Evolutionary conservation across 2,113 vertebrate genomes (phyloP).

Genomic region (Butorides virescens): DNA sequence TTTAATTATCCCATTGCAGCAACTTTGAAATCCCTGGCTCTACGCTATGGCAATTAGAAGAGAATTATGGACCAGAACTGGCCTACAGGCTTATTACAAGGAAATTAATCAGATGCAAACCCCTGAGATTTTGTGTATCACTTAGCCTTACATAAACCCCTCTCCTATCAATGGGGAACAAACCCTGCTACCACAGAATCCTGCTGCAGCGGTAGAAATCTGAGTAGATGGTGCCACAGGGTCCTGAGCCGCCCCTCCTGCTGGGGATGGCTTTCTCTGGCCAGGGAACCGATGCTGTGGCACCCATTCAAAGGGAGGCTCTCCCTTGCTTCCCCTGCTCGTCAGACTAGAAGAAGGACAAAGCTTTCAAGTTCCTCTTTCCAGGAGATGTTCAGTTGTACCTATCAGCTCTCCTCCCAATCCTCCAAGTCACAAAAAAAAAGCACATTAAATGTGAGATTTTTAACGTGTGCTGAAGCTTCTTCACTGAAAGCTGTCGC

Average conservation of each 20-base stretch:
- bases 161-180: neutral
- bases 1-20: neutral
- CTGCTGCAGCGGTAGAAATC: neutral
- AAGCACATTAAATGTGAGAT: neutral
- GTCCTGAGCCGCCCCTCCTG: neutral
- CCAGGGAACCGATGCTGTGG: neutral
- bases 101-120: neutral
- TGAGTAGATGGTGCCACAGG: neutral
- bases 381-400: neutral
- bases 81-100: neutral
- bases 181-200: neutral
- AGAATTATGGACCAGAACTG: constrained; percentile 9
- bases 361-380: neutral
- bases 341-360: neutral
- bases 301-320: neutral
- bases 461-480: neutral
- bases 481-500: neutral
- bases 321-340: neutral
- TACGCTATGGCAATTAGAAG: neutral
- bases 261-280: neutral
- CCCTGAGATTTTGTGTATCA: neutral
- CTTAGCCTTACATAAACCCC: neutral
- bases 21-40: constrained; percentile 2
- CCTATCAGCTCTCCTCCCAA: neutral
- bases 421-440: neutral